Evolutionary conservation across 2,113 vertebrate genomes (phyloP).

Genomic region (Spea multiplicata): DNA sequence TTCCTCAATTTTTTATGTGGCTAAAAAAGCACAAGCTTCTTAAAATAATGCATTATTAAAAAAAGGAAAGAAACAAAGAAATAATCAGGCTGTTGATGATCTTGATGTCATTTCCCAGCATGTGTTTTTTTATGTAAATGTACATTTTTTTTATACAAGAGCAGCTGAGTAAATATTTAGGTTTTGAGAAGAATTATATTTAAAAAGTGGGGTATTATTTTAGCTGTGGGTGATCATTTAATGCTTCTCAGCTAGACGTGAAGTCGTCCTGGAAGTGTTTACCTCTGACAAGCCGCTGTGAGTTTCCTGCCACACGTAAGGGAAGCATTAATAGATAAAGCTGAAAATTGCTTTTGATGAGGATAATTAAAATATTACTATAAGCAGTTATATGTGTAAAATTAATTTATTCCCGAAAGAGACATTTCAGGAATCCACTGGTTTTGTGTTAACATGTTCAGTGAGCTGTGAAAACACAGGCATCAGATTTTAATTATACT

Average conservation of each 20-base stretch:
- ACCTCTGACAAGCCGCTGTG: slow-evolving; percentile 37
- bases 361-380: slow-evolving; percentile 48
- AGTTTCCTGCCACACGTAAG: slow-evolving; percentile 39
- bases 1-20: too few species aligned
- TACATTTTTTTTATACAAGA: too few species aligned
- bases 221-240: too few species aligned
- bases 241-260: slow-evolving; percentile 7
- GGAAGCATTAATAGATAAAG: slow-evolving; percentile 48
- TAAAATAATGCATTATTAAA: too few species aligned
- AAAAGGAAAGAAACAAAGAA: too few species aligned
- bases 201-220: too few species aligned
- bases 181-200: too few species aligned
- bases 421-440: slow-evolving; percentile 46
- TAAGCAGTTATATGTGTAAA: slow-evolving; percentile 47
- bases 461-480: slow-evolving; percentile 46
- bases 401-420: slow-evolving; percentile 49
- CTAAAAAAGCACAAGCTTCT: too few species aligned
- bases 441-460: slow-evolving; percentile 47
- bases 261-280: slow-evolving; percentile 23
- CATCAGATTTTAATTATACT: slow-evolving; percentile 48
- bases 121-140: too few species aligned
- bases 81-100: too few species aligned
- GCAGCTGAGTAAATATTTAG: too few species aligned
- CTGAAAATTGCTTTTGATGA: slow-evolving; percentile 49
- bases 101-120: too few species aligned